Conservation (phyloP, 2,113 vertebrate species). For the Rattus rattus region DNA sequence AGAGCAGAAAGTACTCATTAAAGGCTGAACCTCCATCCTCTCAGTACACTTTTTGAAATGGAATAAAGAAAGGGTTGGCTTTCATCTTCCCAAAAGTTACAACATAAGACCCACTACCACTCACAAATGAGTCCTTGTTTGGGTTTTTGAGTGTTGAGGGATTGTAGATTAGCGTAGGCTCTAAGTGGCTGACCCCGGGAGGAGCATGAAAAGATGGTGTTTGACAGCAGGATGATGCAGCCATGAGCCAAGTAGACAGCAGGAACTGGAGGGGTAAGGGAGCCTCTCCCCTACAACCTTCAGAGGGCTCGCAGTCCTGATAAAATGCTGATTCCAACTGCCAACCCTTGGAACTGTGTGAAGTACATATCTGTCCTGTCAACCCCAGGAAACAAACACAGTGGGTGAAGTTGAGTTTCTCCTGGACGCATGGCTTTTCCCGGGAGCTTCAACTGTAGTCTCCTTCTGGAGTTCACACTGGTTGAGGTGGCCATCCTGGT, state of each 20-base stretch:
- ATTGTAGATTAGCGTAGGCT: background rate
- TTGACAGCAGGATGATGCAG: background rate
- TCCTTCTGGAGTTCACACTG: background rate
- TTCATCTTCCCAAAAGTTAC: background rate
- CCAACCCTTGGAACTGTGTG: background rate
- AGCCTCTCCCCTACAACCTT: accelerated
- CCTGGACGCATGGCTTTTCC: background rate
- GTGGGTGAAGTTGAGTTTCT: background rate
- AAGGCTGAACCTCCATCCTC: background rate
- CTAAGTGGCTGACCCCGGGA: background rate
- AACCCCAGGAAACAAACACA: background rate
- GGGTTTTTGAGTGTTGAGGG: background rate
- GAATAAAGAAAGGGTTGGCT: background rate
- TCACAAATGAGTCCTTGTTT: background rate
- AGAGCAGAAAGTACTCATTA: too few species aligned
- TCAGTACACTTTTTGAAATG: background rate
- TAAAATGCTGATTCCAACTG: background rate
- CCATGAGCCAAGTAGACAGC: background rate
- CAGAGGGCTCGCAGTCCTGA: accelerated
- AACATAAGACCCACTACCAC: background rate
- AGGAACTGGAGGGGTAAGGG: background rate
- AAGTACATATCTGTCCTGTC: background rate
- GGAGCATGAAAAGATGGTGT: background rate
- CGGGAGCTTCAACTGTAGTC: background rate
- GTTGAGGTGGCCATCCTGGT: background rate